Conservation (phyloP, 2,113 vertebrate species). For the Phalacrocorax aristotelis region DNA sequence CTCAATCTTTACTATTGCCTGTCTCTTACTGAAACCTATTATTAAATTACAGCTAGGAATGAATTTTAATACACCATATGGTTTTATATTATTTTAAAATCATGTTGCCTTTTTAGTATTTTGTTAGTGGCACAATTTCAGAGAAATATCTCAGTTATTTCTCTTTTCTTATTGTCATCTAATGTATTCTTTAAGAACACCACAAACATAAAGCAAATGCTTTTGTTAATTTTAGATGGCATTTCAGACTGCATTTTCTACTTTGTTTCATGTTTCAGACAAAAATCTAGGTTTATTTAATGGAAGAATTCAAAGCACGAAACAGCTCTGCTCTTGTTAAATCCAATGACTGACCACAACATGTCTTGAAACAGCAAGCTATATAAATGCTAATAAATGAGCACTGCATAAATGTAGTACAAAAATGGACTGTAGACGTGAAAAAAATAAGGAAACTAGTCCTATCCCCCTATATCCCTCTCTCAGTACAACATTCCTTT, state of each 20-base stretch:
- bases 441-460: not conserved
- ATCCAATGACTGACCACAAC: not conserved
- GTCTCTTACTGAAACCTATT: not conserved
- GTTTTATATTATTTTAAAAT: not conserved
- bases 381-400: conserved; percentile 47
- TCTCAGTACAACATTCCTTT: not conserved
- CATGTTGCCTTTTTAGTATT: not conserved
- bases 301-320: not conserved
- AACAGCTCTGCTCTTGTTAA: not conserved
- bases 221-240: not conserved
- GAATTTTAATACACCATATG: not conserved
- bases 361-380: not conserved
- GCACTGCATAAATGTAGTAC: not conserved
- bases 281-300: not conserved
- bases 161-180: not conserved
- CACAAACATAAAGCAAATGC: not conserved
- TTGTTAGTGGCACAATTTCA: not conserved
- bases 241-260: not conserved
- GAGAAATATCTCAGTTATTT: not conserved
- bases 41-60: not conserved
- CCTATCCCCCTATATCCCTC: not conserved
- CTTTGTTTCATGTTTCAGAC: not conserved
- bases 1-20: not conserved
- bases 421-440: not conserved
- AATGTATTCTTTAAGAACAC: not conserved